Conservation (phyloP, 2,113 vertebrate species). For the Chloropsis hardwickii region DNA sequence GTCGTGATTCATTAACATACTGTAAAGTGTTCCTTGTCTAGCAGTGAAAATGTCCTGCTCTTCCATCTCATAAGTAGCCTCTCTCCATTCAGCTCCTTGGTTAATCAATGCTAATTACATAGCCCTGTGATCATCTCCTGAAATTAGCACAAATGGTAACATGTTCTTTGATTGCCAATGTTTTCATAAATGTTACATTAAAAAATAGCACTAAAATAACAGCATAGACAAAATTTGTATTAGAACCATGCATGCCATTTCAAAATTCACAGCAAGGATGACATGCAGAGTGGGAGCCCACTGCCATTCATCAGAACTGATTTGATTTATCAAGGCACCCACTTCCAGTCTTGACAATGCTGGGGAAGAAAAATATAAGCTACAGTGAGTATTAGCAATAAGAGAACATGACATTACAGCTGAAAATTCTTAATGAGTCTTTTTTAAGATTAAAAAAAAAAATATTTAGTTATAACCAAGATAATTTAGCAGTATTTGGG, state of each 20-base stretch:
- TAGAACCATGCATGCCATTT: neutral
- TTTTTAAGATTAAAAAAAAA: neutral
- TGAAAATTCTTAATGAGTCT: neutral
- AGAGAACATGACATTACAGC: neutral
- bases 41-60: conserved; percentile 31
- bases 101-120: conserved; percentile 71
- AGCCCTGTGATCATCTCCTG: conserved; percentile 56
- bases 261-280: neutral
- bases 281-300: neutral
- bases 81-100: conserved; percentile 54
- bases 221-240: neutral
- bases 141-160: conserved; percentile 57
- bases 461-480: neutral
- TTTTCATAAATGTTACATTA: conserved; percentile 53
- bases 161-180: conserved; percentile 51
- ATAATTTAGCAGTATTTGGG: neutral
- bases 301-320: neutral
- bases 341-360: neutral
- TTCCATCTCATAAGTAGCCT: conserved; percentile 49
- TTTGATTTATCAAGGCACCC: neutral
- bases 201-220: conserved; percentile 39
- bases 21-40: conserved; percentile 19
- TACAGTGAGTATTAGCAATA: neutral
- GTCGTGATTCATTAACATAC: conserved; percentile 52
- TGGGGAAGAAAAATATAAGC: neutral